Percentiles rank a stretch among this genome's conserved stretches.
phyloP scores from a whole-genome alignment of 92 coral and sea anemone species.

The Porites rus region DNA sequence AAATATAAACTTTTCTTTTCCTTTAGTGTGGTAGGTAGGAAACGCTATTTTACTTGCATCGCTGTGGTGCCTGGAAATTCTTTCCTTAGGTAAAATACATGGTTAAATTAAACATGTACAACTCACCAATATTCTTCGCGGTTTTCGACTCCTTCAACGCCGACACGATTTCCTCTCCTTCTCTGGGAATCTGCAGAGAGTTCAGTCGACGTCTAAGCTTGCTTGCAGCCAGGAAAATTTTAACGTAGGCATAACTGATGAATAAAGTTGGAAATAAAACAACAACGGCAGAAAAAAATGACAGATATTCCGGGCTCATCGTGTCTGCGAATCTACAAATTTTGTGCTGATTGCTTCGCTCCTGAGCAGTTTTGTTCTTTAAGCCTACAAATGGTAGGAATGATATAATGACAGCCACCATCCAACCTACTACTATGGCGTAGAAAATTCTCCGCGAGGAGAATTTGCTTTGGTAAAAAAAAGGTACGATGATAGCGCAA shows the following conservation, averaged over 20 bases:
- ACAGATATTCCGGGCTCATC: conserved; percentile 49
- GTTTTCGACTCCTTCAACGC: conserved; percentile 61
- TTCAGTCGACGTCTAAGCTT: conserved; percentile 30
- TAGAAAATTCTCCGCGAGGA: conserved; percentile 28
- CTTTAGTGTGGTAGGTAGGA: no score
- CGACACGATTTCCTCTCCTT: background rate
- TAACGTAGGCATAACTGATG: conserved; percentile 52
- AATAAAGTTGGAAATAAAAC: conserved; percentile 58
- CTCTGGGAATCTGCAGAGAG: conserved; percentile 32
- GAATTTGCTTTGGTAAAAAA: conserved; percentile 32
- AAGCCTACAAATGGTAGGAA: conserved; percentile 53
- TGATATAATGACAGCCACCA: conserved; percentile 35
- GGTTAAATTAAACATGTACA: background rate
- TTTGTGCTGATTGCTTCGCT: conserved; percentile 34
- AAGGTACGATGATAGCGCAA: conserved; percentile 50
- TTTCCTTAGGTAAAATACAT: no score
- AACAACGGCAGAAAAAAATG: conserved; percentile 27
- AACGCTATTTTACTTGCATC: no score
- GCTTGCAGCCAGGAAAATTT: conserved; percentile 47
- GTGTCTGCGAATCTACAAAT: conserved; percentile 66
- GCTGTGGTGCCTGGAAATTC: no score
- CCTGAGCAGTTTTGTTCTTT: conserved; percentile 22
- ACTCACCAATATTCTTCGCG: conserved; percentile 67
- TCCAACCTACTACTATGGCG: conserved; percentile 38
- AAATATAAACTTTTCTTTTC: no score